These are phyloP conservation scores for Galagoides demidoff DNA, from an alignment of 2,797 vertebrate genomes.

Conservation along the genomic window DNA sequence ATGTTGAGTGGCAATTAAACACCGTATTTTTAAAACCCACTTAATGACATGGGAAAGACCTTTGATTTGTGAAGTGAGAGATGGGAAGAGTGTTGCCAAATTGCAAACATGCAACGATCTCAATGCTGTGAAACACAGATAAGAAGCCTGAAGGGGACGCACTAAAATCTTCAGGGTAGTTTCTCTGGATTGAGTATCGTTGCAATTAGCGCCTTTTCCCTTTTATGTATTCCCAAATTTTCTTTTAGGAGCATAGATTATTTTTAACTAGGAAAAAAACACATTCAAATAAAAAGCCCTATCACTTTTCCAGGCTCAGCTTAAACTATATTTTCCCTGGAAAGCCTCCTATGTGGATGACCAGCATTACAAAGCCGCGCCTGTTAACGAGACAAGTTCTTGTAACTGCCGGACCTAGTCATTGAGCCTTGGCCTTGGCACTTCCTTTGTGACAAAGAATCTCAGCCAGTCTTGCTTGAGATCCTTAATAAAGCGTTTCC, in stretches of 20 bases:
- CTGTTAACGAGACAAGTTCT: conserved; percentile 3
- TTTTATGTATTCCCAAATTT: not conserved
- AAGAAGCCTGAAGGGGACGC: not conserved
- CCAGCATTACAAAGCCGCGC: not conserved
- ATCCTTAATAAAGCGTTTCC: not conserved
- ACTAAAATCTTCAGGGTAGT: not conserved
- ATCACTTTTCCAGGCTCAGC: conserved; percentile 9
- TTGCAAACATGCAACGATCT: not conserved
- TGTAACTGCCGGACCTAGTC: not conserved
- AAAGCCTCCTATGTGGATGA: not conserved
- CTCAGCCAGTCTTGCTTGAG: not conserved
- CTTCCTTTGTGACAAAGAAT: not conserved
- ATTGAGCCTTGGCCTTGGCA: not conserved
- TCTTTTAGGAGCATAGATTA: not conserved
- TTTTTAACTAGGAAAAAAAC: conserved; percentile 37
- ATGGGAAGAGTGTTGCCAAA: not conserved
- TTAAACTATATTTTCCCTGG: conserved; percentile 26
- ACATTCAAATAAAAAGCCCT: conserved; percentile 2
- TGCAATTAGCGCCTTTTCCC: not conserved
- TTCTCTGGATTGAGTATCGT: not conserved
- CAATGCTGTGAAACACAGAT: not conserved
- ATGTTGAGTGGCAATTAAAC: not conserved
- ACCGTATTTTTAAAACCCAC: not conserved
- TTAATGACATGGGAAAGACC: not conserved
- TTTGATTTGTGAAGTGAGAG: not conserved